Evolutionary conservation across 2,797 vertebrate species (phyloP), one percentile per base, ranked within the genome.

Genomic region (Trachops cirrhosus): DNA sequence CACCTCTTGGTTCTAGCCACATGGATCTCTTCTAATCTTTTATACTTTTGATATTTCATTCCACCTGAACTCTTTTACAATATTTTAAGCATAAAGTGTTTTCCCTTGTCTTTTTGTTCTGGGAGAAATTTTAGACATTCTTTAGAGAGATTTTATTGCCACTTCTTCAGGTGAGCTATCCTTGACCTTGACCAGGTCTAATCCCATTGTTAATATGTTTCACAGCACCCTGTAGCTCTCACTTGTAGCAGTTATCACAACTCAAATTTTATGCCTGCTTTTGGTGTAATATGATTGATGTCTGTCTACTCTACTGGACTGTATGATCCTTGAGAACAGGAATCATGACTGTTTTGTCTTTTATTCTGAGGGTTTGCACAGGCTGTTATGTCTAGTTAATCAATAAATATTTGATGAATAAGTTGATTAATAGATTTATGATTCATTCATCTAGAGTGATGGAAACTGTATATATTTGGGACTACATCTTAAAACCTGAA

Each of bases 401-500:
- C 50, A 75, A 78, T 68, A 70, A 34, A 74, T 59, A 93, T 57
- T 77, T 90, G n/a, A 79, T 92, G 29, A 86, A 82, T 89, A 79
- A 79, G 41, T 91, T 78, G 18, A 74, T 83, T 84, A 70, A 75
- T 71, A 14, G 39, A 77, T 85, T 95, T 67, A 90, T 68, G n/a
- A 54, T 64, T 64, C 48, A 93, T 88, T n/a, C 26, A 41, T 67
- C 46, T 68, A 73, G 37, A 74, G 21, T 77, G 32, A 88, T 59
- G 4, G 16, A 90, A 77, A 64, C 9, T 85, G 88, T 18, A 44
- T 14, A 26, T 68, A 44, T 67, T 67, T 89, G 26, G 44, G 52
- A 9, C 50, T 83, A 89, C 1, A 64, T 80, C 15, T 79, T 86
- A 78, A 97, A 46, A 86, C 26, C 21, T 34, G 50, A 82, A 9